A percentile compares a stretch with the other conserved stretches of the same genome.
Conservation (phyloP, 2,113 vertebrate genomes). For the Colius striatus region DNA sequence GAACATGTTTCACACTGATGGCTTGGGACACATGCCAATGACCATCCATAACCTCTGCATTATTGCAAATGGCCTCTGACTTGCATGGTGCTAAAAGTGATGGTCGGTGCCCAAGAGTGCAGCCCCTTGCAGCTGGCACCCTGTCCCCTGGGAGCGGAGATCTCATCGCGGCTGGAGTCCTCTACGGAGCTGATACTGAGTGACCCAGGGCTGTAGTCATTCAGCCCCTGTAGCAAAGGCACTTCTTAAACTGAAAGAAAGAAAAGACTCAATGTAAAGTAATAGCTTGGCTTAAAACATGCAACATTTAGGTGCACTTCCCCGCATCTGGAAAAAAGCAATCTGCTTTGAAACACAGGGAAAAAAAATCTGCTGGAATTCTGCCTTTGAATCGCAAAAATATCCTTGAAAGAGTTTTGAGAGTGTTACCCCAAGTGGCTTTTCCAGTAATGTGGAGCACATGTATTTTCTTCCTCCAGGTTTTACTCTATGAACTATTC, state of each 20-base stretch:
- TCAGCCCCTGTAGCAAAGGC: neutral
- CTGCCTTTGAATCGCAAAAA: neutral
- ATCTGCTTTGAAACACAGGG: neutral
- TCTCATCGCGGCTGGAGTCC: neutral
- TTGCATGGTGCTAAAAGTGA: neutral
- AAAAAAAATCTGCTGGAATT: neutral
- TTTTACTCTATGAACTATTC: neutral
- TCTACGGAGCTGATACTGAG: neutral
- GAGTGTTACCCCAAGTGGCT: neutral
- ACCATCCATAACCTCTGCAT: neutral
- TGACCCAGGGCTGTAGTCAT: neutral
- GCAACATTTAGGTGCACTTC: neutral
- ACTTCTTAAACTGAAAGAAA: neutral
- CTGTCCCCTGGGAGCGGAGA: neutral
- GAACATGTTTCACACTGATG: rapidly evolving
- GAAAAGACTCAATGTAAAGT: neutral
- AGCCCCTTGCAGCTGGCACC: neutral
- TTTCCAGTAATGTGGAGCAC: neutral
- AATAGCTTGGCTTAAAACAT: neutral
- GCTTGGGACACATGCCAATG: rapidly evolving
- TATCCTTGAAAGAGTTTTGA: neutral
- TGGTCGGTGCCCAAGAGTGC: neutral
- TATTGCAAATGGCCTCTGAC: neutral
- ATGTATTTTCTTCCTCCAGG: neutral
- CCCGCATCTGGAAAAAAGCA: neutral